A percentile compares a stretch with the other conserved stretches of the same genome.
Evolutionary conservation across 2,113 vertebrate species (phyloP).

Genomic region (Psammodynastes pulverulentus): DNA sequence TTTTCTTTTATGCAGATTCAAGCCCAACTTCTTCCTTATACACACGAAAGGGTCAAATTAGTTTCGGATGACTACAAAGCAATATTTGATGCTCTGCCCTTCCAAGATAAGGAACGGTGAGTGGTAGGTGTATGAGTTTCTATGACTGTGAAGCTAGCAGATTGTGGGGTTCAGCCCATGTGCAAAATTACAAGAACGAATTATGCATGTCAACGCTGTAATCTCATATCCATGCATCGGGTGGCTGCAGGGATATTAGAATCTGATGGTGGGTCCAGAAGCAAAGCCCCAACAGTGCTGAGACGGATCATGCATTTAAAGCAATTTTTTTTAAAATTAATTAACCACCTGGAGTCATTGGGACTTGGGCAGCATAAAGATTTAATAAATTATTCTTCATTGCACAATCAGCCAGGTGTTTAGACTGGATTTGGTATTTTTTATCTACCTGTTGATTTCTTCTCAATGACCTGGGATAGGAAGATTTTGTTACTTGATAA

Average conservation of each 20-base stretch:
- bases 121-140: constrained; percentile 13
- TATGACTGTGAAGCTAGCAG: background rate
- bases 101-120: constrained; percentile 80
- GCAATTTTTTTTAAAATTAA: background rate
- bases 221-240: background rate
- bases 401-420: background rate
- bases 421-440: background rate
- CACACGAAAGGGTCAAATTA: background rate
- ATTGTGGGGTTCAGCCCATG: background rate
- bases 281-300: background rate
- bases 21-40: constrained; percentile 19
- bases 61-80: constrained; percentile 51
- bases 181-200: no score
- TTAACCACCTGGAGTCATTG: background rate
- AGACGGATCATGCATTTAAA: background rate
- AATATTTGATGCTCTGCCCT: constrained; percentile 69
- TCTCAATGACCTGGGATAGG: background rate
- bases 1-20: constrained; percentile 17
- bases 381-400: background rate
- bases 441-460: background rate
- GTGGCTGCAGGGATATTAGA: background rate
- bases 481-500: background rate
- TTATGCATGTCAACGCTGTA: background rate
- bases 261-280: background rate
- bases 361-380: background rate